phyloP scores from a whole-genome alignment of 2,888 invertebrate genomes.

The Sialis fuliginosa region DNA sequence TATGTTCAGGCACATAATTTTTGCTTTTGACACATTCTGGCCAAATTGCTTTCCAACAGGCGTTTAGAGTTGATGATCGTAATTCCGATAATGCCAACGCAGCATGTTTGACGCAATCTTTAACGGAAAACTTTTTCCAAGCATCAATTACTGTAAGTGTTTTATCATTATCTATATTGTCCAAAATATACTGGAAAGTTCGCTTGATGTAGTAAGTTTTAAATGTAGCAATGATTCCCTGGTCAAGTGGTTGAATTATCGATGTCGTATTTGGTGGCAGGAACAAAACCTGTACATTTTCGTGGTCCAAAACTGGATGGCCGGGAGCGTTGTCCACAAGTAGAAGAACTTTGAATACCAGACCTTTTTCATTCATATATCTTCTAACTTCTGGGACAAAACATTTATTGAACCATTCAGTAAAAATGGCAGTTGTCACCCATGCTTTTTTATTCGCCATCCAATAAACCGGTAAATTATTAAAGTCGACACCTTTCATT shows the following conservation, averaged over 20 bases:
- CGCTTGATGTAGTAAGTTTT: constrained; percentile 6
- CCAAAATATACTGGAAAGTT: constrained; percentile 7
- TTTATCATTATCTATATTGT: constrained; percentile 4
- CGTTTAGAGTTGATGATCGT: constrained; percentile 12
- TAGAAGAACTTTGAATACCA: too few relatives aligned
- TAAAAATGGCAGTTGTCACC: constrained; percentile 9
- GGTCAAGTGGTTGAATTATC: constrained; percentile 13
- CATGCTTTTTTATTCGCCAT: constrained; percentile 10
- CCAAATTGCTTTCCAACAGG: background rate
- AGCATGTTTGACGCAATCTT: constrained; percentile 11
- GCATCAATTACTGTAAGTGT: constrained; percentile 10
- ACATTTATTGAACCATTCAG: constrained; percentile 10
- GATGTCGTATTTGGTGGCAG: constrained; percentile 15
- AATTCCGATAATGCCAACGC: constrained; percentile 10
- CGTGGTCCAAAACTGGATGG: background rate
- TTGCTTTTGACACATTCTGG: background rate
- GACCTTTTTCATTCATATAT: constrained; percentile 5
- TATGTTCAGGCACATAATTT: background rate
- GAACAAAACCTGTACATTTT: constrained; percentile 8
- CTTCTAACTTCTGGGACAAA: constrained; percentile 8
- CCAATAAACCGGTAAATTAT: constrained; percentile 8
- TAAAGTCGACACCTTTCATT: constrained; percentile 8
- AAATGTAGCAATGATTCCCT: too few relatives aligned
- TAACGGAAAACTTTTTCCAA: constrained; percentile 14
- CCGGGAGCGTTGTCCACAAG: too few relatives aligned